These are phyloP conservation scores for Chionis minor DNA, from an alignment of 2,113 vertebrate species.

Conservation along the genomic window DNA sequence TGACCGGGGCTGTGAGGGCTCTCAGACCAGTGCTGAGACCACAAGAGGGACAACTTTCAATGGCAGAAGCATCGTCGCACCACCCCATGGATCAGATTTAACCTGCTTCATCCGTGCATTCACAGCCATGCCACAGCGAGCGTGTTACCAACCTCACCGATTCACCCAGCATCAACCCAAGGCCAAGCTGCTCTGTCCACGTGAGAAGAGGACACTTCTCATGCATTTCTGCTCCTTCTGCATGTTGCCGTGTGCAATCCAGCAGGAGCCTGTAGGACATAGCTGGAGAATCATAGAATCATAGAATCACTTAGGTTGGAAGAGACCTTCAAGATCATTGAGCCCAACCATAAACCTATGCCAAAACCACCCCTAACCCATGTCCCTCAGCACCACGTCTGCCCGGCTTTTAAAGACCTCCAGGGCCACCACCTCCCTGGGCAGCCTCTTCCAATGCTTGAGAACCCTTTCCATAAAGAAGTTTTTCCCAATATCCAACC, in stretches of 20 bases:
- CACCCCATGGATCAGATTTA: neutral
- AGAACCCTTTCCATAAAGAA: no score
- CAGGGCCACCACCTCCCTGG: no score
- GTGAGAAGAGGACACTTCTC: neutral
- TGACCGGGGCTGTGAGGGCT: neutral
- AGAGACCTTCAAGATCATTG: no score
- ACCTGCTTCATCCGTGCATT: neutral
- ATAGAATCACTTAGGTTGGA: no score
- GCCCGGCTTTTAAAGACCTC: no score
- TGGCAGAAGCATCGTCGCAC: neutral
- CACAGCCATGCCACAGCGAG: neutral
- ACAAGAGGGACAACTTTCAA: neutral
- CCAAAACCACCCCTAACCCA: no score
- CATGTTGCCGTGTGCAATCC: neutral
- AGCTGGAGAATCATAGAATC: neutral
- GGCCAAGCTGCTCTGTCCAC: neutral
- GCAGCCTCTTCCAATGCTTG: no score
- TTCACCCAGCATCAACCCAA: neutral
- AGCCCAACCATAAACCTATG: no score
- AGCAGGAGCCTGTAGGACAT: neutral
- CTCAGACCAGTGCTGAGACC: neutral
- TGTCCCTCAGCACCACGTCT: no score
- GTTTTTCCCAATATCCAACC: no score
- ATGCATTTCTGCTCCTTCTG: neutral
- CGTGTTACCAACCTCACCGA: neutral